Base-by-base conservation (phyloP, 2,888 invertebrate species). In the Lepidocyrtinus sp. region DNA sequence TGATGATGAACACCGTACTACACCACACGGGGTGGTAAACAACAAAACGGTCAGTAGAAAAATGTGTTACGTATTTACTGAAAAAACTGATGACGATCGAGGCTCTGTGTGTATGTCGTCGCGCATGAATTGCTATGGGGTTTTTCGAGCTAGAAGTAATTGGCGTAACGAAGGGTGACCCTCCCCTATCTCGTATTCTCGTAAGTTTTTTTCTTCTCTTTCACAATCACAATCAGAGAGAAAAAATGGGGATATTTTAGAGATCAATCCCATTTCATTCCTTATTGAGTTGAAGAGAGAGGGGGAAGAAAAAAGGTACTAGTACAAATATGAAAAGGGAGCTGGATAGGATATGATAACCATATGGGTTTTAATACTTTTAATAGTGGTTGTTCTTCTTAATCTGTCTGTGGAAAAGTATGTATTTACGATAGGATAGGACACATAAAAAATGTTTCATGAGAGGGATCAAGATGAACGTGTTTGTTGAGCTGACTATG, bases 121-220 rank as follows among this genome's bases (percentile, higher is more conserved):
- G 45, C 62, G 69, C 73, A 68, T 73, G 78, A 79, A 79, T 78
- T 67, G 62, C 55, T 72, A 65, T 75, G 25, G 68, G 21, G 45
- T 36, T 17, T 46, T 73, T n/a, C n/a, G 73, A 79, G 78, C 67
- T 78, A 75, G 82, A 82, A 84, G n/a, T 84, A 84, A 84, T 84
- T 84, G 83, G 83, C 83, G 83, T 82, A 81, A 84, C 83, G 75
- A 84, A 84, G 82, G 81, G 75, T 83, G 75, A 61, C 78, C 78
- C 81, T 75, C 72, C 78, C 82, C 75, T 78, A 65, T 70, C 71
- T 78, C 75, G 74, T 78, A n/a, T n/a, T n/a, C n/a, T n/a, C n/a
- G n/a, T n/a, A n/a, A n/a, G 64, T 65, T 64, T 78, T 78, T 72
- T 72, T 61, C 22, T 7, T 69, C 59, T 25, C 50, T 46, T 24